A percentile compares a stretch with the other conserved stretches of the same genome.
Evolutionary conservation across 2,888 invertebrate species (phyloP).

Genomic region (Plebejus argus): DNA sequence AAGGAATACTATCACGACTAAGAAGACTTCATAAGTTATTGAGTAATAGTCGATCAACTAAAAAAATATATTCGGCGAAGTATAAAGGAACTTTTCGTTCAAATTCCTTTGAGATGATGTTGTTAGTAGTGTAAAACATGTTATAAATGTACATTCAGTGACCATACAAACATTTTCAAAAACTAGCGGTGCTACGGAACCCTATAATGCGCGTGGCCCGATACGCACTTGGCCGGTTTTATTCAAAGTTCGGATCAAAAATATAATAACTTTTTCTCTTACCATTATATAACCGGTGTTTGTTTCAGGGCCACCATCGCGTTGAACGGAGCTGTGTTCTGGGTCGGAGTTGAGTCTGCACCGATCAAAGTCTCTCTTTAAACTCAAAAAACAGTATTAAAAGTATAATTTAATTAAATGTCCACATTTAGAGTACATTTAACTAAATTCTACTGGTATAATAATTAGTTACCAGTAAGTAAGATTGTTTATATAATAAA

Average conservation of each 20-base stretch:
- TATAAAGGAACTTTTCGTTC: no score
- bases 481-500: neutral
- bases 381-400: conserved; percentile 32
- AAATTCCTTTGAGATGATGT: no score
- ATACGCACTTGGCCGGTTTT: no score
- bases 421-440: neutral
- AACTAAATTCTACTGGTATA: conserved; percentile 12
- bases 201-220: no score
- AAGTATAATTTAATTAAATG: conserved; percentile 15
- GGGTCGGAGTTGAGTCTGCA: conserved; percentile 84
- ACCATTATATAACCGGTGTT: conserved; percentile 28
- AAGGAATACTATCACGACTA: no score
- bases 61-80: no score
- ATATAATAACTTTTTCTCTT: neutral
- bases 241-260: neutral
- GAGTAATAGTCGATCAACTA: no score
- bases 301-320: conserved; percentile 85
- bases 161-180: no score
- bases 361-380: conserved; percentile 76
- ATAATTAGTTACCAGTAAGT: neutral
- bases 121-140: no score
- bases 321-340: conserved; percentile 85
- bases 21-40: no score
- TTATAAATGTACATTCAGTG: no score
- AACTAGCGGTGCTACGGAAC: no score